These are phyloP conservation scores for Macropodus opercularis DNA, from an alignment of 2,797 vertebrate genomes.

Conservation along the genomic window DNA sequence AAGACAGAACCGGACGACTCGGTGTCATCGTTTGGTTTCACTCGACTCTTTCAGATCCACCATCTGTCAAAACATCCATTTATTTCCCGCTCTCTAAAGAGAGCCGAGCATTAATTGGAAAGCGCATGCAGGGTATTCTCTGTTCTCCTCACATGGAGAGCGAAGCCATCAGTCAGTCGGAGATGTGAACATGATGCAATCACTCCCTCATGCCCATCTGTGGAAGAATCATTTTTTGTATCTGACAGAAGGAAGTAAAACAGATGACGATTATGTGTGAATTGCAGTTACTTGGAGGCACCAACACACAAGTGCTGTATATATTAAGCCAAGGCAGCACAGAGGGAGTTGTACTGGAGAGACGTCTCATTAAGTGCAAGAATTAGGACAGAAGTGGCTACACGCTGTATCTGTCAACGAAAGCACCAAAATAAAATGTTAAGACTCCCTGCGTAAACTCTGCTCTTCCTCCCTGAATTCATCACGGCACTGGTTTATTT, in stretches of 20 bases:
- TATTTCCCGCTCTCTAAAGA: slow-evolving; percentile 43
- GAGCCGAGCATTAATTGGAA: slow-evolving; percentile 54
- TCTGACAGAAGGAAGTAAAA: slow-evolving; percentile 19
- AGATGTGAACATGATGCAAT: slow-evolving; percentile 55
- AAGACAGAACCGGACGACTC: slow-evolving; percentile 29
- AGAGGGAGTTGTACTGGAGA: neutral
- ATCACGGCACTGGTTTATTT: neutral
- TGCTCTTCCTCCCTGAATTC: neutral
- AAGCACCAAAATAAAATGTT: neutral
- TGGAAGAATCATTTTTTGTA: slow-evolving; percentile 25
- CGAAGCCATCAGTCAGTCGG: slow-evolving; percentile 37
- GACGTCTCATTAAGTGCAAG: neutral
- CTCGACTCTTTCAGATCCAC: slow-evolving; percentile 28
- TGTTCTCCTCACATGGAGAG: slow-evolving; percentile 39
- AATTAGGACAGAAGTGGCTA: neutral
- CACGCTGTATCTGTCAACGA: neutral
- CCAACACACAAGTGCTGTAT: neutral
- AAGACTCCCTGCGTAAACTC: neutral
- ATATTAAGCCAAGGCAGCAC: neutral
- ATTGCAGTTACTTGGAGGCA: neutral
- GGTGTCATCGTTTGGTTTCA: slow-evolving; percentile 24
- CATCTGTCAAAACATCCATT: slow-evolving; percentile 61
- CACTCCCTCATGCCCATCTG: slow-evolving; percentile 40
- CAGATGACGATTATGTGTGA: slow-evolving; percentile 5
- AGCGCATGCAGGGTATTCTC: slow-evolving; percentile 37